Base-by-base conservation (phyloP, 2,888 invertebrate genomes). In the Augochlorella aurata region DNA sequence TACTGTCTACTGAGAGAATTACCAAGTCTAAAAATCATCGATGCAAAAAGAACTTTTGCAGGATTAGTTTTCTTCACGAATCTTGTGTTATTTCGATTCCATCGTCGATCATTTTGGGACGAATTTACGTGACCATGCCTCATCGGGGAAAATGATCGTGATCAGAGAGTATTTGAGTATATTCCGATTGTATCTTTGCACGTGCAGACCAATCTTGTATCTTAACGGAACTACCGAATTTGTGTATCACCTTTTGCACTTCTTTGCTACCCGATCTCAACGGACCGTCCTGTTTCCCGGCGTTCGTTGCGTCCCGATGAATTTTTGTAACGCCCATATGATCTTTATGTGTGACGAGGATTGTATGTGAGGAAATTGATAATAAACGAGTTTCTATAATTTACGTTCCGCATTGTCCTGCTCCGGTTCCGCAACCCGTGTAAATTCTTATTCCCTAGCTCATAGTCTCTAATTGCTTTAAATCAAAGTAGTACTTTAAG, bases 341-440 rank as follows among this genome's bases (percentile, higher is more conserved):
- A 81, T 24, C 50, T 65, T 75, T 72, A 76, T 73, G 58, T 18
- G 74, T 7, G 80, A 75, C 69, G 81, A 78, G 63, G 58, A 82
- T 24, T 73, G 72, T 82, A 79, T 69, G 76, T 58, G 75, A 79
- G 66, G 77, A 84, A 85, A 84, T 80, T 74, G 85, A 85, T 81
- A 83, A 85, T 85, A 86, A 87, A 86, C 69, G 75, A 79, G 80
- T 85, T 81, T 87, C 71, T 75, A 85, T 81, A 81, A 87, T 78
- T 77, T 63, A 38, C 38, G 3, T 3, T 16, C 38, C 29, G 18
- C 63, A 4, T 18, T 8, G 7, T 29, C 9, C 9, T 63, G 1
- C 38, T 63, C 24, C 54, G 21, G 2, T 21, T 4, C 21, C 10
- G 3, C 21, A n/a, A 38, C 38, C 38, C 3, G 38, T 38, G 29